Percentiles rank a stretch among this genome's conserved stretches.
phyloP scores from a whole-genome alignment of 2,797 vertebrate genomes.

The Pterois miles region DNA sequence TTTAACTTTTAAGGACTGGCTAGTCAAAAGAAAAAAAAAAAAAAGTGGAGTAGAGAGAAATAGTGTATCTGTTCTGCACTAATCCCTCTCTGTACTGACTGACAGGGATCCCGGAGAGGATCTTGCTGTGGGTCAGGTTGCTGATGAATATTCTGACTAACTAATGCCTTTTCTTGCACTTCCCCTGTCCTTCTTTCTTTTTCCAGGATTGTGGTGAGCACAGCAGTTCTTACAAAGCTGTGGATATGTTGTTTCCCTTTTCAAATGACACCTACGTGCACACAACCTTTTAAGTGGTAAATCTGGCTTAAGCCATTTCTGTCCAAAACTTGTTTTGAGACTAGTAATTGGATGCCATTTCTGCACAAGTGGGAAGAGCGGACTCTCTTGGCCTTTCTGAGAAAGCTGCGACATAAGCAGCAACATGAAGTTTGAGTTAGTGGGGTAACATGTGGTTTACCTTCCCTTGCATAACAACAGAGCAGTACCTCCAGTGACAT shows the following conservation, averaged over 20 bases:
- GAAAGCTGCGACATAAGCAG: conserved; percentile 12
- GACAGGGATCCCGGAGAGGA: conserved; percentile 11
- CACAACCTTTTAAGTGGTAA: not conserved
- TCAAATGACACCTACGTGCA: not conserved
- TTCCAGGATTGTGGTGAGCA: not conserved
- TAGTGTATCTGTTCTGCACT: not conserved
- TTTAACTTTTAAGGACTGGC: not conserved
- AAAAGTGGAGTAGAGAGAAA: no score
- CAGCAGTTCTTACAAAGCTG: not conserved
- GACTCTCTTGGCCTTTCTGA: conserved; percentile 25
- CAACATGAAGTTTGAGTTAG: conserved; percentile 35
- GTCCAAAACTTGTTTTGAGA: not conserved
- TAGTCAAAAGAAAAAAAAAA: not conserved
- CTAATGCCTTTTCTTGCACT: not conserved
- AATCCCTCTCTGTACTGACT: not conserved
- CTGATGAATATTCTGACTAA: conserved; percentile 16
- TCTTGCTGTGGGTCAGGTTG: conserved; percentile 6
- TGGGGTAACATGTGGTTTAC: conserved; percentile 18
- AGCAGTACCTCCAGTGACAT: not conserved
- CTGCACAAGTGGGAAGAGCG: not conserved
- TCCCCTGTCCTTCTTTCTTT: not conserved
- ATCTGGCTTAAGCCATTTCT: not conserved
- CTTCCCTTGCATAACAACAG: conserved; percentile 18
- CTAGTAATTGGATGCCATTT: not conserved
- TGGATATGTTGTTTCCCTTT: not conserved